phyloP scores from a whole-genome alignment of 2,113 vertebrate species.

The Gallinago paraguaiae region DNA sequence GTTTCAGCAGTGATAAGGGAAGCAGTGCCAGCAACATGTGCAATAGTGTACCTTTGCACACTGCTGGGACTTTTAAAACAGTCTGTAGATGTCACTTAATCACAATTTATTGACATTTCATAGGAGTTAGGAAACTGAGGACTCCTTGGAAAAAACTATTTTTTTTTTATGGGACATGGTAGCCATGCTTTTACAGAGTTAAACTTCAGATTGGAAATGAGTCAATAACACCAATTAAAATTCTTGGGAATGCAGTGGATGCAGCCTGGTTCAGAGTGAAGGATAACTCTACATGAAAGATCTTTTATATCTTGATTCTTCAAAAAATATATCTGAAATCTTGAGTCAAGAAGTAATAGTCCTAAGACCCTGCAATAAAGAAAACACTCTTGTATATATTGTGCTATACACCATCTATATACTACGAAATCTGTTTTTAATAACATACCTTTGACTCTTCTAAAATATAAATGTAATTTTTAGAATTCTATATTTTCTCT shows the following conservation, averaged over 20 bases:
- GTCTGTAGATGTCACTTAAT: neutral
- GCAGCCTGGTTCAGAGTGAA: neutral
- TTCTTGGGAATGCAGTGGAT: neutral
- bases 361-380: neutral
- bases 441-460: neutral
- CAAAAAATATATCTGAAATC: neutral
- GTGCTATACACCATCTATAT: neutral
- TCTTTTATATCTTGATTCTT: neutral
- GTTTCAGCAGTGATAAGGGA: neutral
- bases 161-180: neutral
- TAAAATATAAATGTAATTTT: neutral
- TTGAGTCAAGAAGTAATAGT: neutral
- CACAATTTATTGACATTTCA: neutral
- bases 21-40: neutral
- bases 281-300: neutral
- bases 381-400: neutral
- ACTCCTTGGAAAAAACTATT: rapidly evolving
- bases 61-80: neutral
- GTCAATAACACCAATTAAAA: neutral
- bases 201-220: neutral
- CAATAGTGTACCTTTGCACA: neutral
- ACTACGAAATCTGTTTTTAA: neutral
- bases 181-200: neutral
- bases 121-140: neutral
- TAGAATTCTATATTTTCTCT: neutral